Percentiles rank a stretch among this genome's conserved stretches.
These are phyloP conservation scores for Epirrita christyi DNA, from an alignment of 2,888 invertebrate species.

Conservation along the genomic window DNA sequence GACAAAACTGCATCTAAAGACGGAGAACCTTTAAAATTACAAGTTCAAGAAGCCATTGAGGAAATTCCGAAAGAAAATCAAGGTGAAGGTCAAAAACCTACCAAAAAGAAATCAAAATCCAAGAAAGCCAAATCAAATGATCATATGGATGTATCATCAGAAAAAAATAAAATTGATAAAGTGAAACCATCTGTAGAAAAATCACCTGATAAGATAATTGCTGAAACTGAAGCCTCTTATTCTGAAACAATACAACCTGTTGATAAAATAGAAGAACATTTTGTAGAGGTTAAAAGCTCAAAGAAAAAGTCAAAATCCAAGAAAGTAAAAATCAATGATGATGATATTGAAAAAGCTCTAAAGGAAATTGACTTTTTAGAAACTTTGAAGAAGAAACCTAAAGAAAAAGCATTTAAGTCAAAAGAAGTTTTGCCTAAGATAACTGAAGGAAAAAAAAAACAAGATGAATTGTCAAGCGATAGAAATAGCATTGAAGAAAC, in stretches of 20 bases:
- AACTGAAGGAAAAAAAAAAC: neutral
- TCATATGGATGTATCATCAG: neutral
- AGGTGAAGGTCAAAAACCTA: constrained; percentile 33
- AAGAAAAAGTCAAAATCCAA: constrained; percentile 65
- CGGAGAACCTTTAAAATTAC: neutral
- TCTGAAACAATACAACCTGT: constrained; percentile 7
- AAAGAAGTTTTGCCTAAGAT: constrained; percentile 7
- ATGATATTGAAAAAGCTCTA: constrained; percentile 61
- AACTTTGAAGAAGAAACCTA: constrained; percentile 52
- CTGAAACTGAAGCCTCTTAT: constrained; percentile 21
- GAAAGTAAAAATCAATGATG: constrained; percentile 54
- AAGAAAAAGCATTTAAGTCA: constrained; percentile 42
- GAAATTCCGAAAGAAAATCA: neutral
- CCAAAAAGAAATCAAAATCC: constrained; percentile 48
- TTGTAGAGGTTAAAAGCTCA: constrained; percentile 47
- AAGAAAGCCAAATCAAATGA: constrained; percentile 28
- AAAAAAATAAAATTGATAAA: constrained; percentile 14
- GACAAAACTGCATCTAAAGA: neutral
- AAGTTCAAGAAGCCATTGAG: neutral
- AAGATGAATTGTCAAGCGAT: constrained; percentile 5
- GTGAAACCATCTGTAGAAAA: constrained; percentile 2
- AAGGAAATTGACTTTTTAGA: constrained; percentile 58
- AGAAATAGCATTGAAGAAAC: constrained; percentile 22
- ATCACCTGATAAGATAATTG: constrained; percentile 17
- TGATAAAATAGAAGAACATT: constrained; percentile 23